Conservation (phyloP, 1,140 invertebrate genomes). For the Hestina assimilis region DNA sequence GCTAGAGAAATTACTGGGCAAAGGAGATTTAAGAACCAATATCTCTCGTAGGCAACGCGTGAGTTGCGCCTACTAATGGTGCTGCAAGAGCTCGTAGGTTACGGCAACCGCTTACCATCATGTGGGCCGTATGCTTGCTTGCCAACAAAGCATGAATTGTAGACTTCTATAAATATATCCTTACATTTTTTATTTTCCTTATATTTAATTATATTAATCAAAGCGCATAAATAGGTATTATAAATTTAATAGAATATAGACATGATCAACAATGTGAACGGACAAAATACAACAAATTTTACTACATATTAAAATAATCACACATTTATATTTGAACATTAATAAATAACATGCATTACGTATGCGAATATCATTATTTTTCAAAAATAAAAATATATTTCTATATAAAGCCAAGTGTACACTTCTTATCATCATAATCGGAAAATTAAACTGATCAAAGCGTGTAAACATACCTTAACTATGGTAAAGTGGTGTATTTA, state of each 20-base stretch:
- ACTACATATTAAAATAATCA: slow-evolving; percentile 24
- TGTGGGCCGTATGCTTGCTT: too few species aligned
- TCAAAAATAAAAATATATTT: slow-evolving; percentile 1
- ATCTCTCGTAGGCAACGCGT: too few species aligned
- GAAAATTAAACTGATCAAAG: not conserved
- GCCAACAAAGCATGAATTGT: too few species aligned
- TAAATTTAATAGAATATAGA: slow-evolving; percentile 37
- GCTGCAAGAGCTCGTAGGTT: too few species aligned
- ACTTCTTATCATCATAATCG: not conserved
- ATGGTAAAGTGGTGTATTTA: not conserved
- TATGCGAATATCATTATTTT: slow-evolving; percentile 13
- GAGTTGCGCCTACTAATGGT: too few species aligned
- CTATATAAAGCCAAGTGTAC: not conserved
- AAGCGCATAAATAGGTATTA: slow-evolving; percentile 33
- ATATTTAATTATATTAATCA: slow-evolving; percentile 3
- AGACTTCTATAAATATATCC: not conserved
- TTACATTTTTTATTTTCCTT: slow-evolving; percentile 1
- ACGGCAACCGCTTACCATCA: too few species aligned
- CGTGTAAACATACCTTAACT: not conserved
- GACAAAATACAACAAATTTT: slow-evolving; percentile 28
- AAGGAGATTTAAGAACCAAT: too few species aligned
- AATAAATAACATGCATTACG: slow-evolving; percentile 21
- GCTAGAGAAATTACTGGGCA: too few species aligned
- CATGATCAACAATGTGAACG: slow-evolving; percentile 31
- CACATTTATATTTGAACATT: slow-evolving; percentile 3